Evolutionary conservation across 2,888 invertebrate genomes (phyloP), one percentile per base, ranked within the genome.

Genomic region (Alloplasta piceator): DNA sequence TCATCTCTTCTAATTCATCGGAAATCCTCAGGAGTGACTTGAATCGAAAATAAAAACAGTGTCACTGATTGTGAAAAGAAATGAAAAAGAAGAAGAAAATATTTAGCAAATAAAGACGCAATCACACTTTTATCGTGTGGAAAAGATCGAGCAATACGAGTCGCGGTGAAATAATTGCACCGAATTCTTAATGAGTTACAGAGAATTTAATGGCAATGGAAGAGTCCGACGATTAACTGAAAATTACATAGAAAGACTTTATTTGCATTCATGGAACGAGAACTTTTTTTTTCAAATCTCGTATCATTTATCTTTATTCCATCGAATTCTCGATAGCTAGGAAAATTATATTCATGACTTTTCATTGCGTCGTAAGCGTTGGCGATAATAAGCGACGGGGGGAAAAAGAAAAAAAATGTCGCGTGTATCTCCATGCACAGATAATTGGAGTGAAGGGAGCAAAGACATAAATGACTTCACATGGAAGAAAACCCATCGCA

Each of bases 401-500:
- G 10, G 43, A 43, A 2, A 43, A 43, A 9, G 43, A 43, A 9
- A 43, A 43, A 43, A 43, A 43, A 9, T 43, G 43, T 10, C 43
- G 4, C 43, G 43, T 43, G 43, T 43, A 43, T 43, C 43, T 9
- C 10, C 16, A 14, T 52, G 14, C 14, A 12, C 52, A 12, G 12
- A 52, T 52, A 52, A 52, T 12, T 6, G 14, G 14, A 12, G 14
- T 52, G 14, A 7, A 14, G 12, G 12, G 14, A 5, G 52, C 14
- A n/a, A 46, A 58, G 38, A 26, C 5, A 43, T 58, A 12, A 0
- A 14, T 3, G n/a, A 12, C 6, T 52, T 6, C 12, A 26, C 58
- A 38, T 14, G 55, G 70, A 60, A 70, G 48, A n/a, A 58, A 70
- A 9, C 38, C 58, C 58, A 48, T 39, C 58, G 10, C 12, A 46